A percentile compares a stretch with the other conserved stretches of the same genome.
phyloP scores from a whole-genome alignment of 2,888 invertebrate species.

The Luperina testacea region DNA sequence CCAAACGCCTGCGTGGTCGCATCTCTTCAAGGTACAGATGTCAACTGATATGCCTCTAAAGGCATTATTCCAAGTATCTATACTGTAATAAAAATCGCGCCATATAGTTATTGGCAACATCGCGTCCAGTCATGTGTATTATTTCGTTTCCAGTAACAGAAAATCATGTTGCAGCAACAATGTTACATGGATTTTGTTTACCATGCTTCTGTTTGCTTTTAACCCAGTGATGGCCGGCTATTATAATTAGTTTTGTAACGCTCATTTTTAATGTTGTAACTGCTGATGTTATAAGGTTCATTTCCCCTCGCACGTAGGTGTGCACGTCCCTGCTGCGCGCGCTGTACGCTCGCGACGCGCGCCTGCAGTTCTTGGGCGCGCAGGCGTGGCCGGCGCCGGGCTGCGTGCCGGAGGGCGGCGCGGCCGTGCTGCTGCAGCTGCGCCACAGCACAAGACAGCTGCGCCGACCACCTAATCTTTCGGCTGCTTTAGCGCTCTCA shows the following conservation, averaged over 20 bases:
- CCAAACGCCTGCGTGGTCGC: slow-evolving; percentile 93
- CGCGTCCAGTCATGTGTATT: not conserved
- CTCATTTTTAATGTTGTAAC: not conserved
- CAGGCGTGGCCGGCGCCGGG: slow-evolving; percentile 78
- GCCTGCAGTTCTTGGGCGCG: slow-evolving; percentile 89
- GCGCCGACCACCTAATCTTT: slow-evolving; percentile 64
- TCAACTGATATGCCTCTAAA: not conserved
- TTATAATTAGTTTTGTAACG: not conserved
- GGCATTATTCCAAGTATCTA: not conserved
- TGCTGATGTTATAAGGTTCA: not conserved
- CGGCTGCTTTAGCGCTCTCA: slow-evolving; percentile 59
- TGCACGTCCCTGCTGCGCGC: slow-evolving; percentile 94
- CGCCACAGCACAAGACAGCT: slow-evolving; percentile 69
- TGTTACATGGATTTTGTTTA: not conserved
- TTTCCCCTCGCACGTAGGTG: slow-evolving; percentile 79
- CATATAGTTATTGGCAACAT: not conserved
- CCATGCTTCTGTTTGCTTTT: not conserved
- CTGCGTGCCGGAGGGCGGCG: slow-evolving; percentile 81
- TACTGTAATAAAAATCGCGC: not conserved
- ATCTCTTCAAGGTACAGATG: slow-evolving; percentile 92
- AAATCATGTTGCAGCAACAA: not conserved
- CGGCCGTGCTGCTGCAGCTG: slow-evolving; percentile 74
- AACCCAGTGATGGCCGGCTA: too few species aligned
- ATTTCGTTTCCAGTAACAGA: not conserved
- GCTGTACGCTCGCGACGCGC: slow-evolving; percentile 95